Conservation (phyloP, 2,888 invertebrate species). For the Cerastis rubricosa region DNA sequence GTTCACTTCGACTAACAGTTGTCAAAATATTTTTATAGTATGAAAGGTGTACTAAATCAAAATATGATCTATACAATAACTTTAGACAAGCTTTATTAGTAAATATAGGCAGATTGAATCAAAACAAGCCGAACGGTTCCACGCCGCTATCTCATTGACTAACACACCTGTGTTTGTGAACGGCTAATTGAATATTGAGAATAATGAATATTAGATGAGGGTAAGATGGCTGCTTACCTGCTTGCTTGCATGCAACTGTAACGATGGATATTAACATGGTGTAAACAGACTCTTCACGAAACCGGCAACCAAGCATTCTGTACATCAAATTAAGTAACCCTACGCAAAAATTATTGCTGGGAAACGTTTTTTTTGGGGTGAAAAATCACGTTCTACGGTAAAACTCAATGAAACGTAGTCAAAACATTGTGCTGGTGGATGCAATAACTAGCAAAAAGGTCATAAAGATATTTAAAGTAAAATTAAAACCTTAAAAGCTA, state of each 20-base stretch:
- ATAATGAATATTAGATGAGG: slow-evolving; percentile 49
- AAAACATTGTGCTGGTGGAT: no score
- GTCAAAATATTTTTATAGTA: slow-evolving; percentile 82
- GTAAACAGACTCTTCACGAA: no score
- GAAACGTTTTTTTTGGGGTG: no score
- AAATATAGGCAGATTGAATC: slow-evolving; percentile 79
- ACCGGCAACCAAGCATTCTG: no score
- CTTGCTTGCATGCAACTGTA: slow-evolving; percentile 14
- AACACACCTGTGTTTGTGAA: slow-evolving; percentile 71
- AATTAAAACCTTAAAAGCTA: no score
- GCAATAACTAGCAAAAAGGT: no score
- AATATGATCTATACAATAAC: slow-evolving; percentile 78
- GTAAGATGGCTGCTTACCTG: slow-evolving; percentile 21
- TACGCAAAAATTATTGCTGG: no score
- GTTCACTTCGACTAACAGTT: slow-evolving; percentile 60
- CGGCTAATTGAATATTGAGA: slow-evolving; percentile 61
- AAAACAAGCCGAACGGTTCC: slow-evolving; percentile 78
- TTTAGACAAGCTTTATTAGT: slow-evolving; percentile 81
- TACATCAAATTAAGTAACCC: no score
- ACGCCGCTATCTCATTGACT: slow-evolving; percentile 73
- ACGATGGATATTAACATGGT: no score
- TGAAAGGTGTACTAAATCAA: slow-evolving; percentile 77
- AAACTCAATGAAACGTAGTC: no score
- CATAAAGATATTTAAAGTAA: no score
- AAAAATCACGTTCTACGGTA: no score